Evolutionary conservation across 2,113 vertebrate species (phyloP), one percentile per base, ranked within the genome.

Genomic region (Desmodus rotundus): DNA sequence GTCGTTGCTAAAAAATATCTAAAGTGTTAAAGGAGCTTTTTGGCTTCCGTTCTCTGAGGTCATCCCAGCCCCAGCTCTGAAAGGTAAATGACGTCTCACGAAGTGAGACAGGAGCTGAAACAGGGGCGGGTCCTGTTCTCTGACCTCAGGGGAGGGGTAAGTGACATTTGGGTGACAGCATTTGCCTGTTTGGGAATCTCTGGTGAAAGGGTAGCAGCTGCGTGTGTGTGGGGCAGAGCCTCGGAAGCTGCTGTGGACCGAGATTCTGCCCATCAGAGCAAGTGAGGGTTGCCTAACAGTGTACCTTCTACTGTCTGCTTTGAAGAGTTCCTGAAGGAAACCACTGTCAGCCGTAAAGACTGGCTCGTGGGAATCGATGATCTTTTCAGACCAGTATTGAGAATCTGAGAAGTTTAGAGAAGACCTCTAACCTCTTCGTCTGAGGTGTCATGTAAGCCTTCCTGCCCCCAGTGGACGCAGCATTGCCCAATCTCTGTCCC

Each of bases 381-480:
- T 54, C 31, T 72, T 87, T 92, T 85, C 54, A 86, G 84, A 82
- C 11, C 24, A 82, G 58, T 54, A 22, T 58, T 68, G 58, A 96
- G 54, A 67, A 85, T 54, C 33, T 41, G 52, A 19, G 74, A 22
- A 65, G 45, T 82, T 86, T 36, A 61, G 73, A 54, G 56, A 91
- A 73, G 8, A 13, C n/a, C 76, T 78, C 36, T 87, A 17, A 77
- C 22, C 19, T 61, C 24, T 65, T 90, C 78, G 50, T 70, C 28
- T 87, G 31, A 22, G 1, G 38, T 76, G 43, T 67, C 26, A 38
- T n/a, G 43, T 3, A 22, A 2, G 1, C 5, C 15, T 31, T 9
- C 81, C 0, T 13, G 4, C 26, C 4, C 11, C 10, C 0, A 28
- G 28, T 10, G 15, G 70, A 11, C 54, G 12, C 8, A 83, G 26